phyloP scores from a whole-genome alignment of 1,140 invertebrate genomes.

The Macrobrachium nipponense region DNA sequence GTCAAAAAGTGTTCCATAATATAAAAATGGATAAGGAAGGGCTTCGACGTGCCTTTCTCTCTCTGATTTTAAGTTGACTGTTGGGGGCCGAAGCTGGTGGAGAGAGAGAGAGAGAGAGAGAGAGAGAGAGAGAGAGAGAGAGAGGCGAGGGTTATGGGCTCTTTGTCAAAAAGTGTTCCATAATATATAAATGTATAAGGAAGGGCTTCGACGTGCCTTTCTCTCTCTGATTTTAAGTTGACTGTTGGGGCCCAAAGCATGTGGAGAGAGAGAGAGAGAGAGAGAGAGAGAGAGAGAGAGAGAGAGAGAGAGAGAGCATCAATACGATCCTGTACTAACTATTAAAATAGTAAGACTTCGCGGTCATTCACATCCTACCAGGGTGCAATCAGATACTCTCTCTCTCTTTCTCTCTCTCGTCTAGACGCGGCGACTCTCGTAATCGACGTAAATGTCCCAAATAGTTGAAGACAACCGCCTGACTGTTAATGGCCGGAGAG shows the following conservation, averaged over 20 bases:
- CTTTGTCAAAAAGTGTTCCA: not conserved
- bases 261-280: constrained; percentile 29
- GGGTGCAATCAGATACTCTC: too few species aligned
- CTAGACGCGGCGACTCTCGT: too few species aligned
- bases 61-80: not conserved
- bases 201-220: not conserved
- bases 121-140: not conserved
- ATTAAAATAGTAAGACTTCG: too few species aligned
- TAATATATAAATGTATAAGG: not conserved
- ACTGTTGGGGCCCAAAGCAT: not conserved
- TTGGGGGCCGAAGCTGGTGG: not conserved
- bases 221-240: not conserved
- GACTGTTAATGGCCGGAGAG: too few species aligned
- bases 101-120: not conserved
- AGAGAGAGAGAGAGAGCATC: not conserved
- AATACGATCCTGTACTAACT: too few species aligned
- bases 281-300: constrained; percentile 25
- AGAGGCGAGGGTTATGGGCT: too few species aligned
- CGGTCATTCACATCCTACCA: too few species aligned
- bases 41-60: not conserved
- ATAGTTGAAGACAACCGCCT: too few species aligned
- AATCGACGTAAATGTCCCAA: too few species aligned
- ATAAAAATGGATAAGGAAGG: not conserved
- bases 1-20: too few species aligned
- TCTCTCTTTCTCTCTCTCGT: too few species aligned